These are phyloP conservation scores for Sorex maritimensis DNA, from an alignment of 2,797 vertebrate genomes.

Conservation along the genomic window DNA sequence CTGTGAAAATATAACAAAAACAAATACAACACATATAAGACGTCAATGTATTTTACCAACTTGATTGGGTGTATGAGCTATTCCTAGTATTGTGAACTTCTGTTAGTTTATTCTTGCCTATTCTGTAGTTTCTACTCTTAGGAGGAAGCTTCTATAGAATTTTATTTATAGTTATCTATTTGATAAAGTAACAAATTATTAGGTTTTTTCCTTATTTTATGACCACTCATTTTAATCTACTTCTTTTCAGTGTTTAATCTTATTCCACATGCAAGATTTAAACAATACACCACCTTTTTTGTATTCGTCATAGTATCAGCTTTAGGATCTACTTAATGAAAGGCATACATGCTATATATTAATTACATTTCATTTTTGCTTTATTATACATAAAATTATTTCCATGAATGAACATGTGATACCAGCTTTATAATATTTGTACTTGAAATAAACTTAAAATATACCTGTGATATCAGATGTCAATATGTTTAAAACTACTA, in stretches of 20 bases:
- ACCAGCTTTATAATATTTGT: conserved; percentile 8
- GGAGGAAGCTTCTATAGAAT: not conserved
- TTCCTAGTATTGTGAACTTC: too few species aligned
- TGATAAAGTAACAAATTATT: not conserved
- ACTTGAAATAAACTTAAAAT: conserved; percentile 40
- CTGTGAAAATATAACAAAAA: too few species aligned
- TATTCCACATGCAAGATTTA: not conserved
- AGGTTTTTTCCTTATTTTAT: not conserved
- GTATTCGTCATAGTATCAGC: not conserved
- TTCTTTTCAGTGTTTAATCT: conserved; percentile 12
- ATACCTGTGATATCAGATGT: not conserved
- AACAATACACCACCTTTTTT: not conserved
- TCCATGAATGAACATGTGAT: not conserved
- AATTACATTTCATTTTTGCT: not conserved
- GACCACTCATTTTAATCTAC: conserved; percentile 20
- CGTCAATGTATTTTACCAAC: too few species aligned
- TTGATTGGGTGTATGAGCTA: too few species aligned
- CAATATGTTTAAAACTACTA: not conserved
- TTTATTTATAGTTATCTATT: not conserved
- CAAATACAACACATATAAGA: too few species aligned
- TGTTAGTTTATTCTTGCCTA: not conserved
- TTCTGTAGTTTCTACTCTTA: not conserved
- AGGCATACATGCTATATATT: not conserved
- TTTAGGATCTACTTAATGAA: not conserved
- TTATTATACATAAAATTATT: not conserved